These are phyloP conservation scores for Osmerus mordax DNA, from an alignment of 2,113 vertebrate species.

Conservation along the genomic window DNA sequence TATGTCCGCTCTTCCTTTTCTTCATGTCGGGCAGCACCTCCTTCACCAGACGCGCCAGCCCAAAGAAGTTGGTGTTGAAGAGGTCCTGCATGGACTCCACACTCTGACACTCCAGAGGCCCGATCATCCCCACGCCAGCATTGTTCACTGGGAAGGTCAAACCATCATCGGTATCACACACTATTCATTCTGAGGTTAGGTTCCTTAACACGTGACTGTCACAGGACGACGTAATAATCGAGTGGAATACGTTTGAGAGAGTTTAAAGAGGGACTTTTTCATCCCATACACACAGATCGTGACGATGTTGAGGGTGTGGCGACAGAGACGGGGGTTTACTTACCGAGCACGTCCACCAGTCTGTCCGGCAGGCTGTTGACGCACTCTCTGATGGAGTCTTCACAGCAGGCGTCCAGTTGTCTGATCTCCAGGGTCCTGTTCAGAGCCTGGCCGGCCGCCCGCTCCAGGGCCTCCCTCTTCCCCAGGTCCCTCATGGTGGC, in stretches of 20 bases:
- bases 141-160: slow-evolving; percentile 70
- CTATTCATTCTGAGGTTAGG: not conserved
- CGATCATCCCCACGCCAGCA: slow-evolving; percentile 75
- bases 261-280: too few species aligned
- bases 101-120: slow-evolving; percentile 76
- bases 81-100: slow-evolving; percentile 66
- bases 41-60: slow-evolving; percentile 69
- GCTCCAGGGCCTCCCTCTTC: slow-evolving; percentile 61
- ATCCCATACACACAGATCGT: too few species aligned
- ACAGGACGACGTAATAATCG: too few species aligned
- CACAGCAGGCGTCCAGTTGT: slow-evolving; percentile 70
- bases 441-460: slow-evolving; percentile 61
- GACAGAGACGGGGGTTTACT: slow-evolving; percentile 1
- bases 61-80: slow-evolving; percentile 76
- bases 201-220: too few species aligned
- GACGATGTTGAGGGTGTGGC: too few species aligned
- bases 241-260: too few species aligned
- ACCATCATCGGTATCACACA: not conserved
- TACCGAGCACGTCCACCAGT: slow-evolving; percentile 58
- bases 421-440: slow-evolving; percentile 68
- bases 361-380: slow-evolving; percentile 69
- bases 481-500: slow-evolving; percentile 73
- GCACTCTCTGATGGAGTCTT: slow-evolving; percentile 72
- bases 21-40: slow-evolving; percentile 77
- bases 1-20: slow-evolving; percentile 63